phyloP scores from a whole-genome alignment of 2,797 vertebrate species.

The Serranus cabrilla region DNA sequence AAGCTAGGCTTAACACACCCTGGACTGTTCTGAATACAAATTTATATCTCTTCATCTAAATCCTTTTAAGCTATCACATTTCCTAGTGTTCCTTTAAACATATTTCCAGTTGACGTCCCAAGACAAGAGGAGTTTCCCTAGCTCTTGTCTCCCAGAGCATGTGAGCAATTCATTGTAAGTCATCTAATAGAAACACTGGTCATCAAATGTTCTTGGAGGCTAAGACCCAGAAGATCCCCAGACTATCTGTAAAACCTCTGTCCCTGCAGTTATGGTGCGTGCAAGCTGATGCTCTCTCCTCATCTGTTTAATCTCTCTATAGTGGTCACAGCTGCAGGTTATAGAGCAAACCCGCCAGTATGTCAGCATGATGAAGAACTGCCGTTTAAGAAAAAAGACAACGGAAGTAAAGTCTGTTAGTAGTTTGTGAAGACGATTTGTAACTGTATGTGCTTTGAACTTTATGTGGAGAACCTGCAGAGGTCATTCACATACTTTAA shows the following conservation, averaged over 20 bases:
- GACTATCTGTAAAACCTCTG: conserved; percentile 31
- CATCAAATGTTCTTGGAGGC: conserved; percentile 17
- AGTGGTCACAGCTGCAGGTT: conserved; percentile 61
- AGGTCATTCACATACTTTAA: conserved; percentile 8
- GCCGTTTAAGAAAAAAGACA: conserved; percentile 51
- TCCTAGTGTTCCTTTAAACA: not conserved
- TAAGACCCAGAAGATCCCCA: not conserved
- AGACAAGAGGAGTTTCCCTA: conserved; percentile 1
- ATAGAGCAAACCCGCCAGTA: conserved; percentile 35
- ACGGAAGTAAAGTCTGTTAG: conserved; percentile 46
- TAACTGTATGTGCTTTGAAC: conserved; percentile 64
- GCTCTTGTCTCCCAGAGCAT: conserved; percentile 3
- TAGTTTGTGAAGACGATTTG: conserved; percentile 60
- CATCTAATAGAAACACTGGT: conserved; percentile 13
- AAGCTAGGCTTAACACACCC: not conserved
- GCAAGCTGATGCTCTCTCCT: conserved; percentile 35
- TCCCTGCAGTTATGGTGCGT: conserved; percentile 35
- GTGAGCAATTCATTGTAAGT: conserved; percentile 11
- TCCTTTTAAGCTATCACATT: not conserved
- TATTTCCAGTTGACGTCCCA: not conserved
- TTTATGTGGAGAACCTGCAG: conserved; percentile 23
- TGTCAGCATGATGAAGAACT: conserved; percentile 56
- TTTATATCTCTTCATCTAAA: conserved; percentile 3
- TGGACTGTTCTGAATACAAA: not conserved
- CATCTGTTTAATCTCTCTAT: conserved; percentile 61